Evolutionary conservation across 2,888 invertebrate genomes (phyloP).

Genomic region (Lutraria lutraria): DNA sequence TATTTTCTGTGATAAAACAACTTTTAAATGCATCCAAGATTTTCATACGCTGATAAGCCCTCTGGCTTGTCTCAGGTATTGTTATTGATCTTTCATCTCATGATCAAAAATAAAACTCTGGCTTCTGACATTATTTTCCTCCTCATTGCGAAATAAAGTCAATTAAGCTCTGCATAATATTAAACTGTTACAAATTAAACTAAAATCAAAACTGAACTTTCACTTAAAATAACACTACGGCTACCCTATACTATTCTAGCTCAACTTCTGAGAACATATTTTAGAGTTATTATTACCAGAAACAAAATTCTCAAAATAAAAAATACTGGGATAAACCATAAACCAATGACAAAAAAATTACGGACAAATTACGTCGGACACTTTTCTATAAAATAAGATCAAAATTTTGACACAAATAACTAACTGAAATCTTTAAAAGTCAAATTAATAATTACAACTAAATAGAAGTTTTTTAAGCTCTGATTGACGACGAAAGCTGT

Average conservation of each 20-base stretch:
- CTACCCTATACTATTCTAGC: too few relatives aligned
- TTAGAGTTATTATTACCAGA: too few relatives aligned
- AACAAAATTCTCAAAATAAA: neutral
- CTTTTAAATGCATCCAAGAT: neutral
- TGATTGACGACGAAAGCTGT: conserved; percentile 40
- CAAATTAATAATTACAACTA: neutral
- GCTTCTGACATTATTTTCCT: conserved; percentile 22
- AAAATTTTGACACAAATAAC: neutral
- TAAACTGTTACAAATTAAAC: neutral
- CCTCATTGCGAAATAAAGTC: conserved; percentile 23
- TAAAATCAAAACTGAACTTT: neutral
- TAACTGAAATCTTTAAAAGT: neutral
- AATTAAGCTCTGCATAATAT: neutral
- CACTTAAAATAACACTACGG: neutral
- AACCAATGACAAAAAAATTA: too few relatives aligned
- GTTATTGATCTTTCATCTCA: neutral
- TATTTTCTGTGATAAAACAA: neutral
- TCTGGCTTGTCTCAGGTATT: neutral
- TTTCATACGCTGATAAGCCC: neutral
- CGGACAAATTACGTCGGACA: neutral
- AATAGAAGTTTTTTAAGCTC: neutral
- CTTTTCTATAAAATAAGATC: neutral
- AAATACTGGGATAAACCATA: neutral
- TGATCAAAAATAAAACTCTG: neutral
- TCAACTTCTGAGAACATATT: too few relatives aligned